A percentile compares a stretch with the other conserved stretches of the same genome.
Evolutionary conservation across 2,797 vertebrate genomes (phyloP).

Genomic region (Characodon lateralis): DNA sequence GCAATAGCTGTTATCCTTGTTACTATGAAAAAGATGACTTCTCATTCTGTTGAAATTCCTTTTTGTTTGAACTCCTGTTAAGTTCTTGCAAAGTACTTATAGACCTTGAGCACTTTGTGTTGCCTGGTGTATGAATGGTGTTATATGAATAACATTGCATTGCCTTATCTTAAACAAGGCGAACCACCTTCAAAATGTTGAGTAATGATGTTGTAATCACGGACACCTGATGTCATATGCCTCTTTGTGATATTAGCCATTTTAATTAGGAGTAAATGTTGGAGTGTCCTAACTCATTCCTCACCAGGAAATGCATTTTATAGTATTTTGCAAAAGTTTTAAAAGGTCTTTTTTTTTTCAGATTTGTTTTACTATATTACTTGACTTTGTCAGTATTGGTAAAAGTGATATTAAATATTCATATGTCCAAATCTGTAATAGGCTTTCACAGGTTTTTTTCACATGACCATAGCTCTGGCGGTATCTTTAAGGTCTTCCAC

Average conservation of each 20-base stretch:
- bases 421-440: not conserved
- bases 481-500: too few relatives aligned
- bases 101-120: too few relatives aligned
- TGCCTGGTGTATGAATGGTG: not conserved
- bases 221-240: not conserved
- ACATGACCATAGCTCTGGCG: not conserved
- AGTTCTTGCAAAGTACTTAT: not conserved
- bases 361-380: not conserved
- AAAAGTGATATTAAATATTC: not conserved
- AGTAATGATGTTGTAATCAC: not conserved
- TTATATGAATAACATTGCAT: not conserved
- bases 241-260: not conserved
- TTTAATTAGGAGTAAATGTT: too few relatives aligned
- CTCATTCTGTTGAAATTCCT: constrained; percentile 42
- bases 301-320: not conserved
- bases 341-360: not conserved
- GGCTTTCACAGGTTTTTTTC: not conserved
- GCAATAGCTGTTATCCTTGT: constrained; percentile 31
- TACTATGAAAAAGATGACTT: constrained; percentile 40
- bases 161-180: not conserved
- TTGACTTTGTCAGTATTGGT: not conserved
- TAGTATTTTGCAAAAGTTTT: not conserved
- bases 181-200: not conserved
- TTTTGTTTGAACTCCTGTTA: not conserved
- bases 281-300: too few relatives aligned